Percentiles rank a stretch among this genome's conserved stretches.
phyloP scores from a whole-genome alignment of 2,797 vertebrate genomes.

The Cottoperca gobio region DNA sequence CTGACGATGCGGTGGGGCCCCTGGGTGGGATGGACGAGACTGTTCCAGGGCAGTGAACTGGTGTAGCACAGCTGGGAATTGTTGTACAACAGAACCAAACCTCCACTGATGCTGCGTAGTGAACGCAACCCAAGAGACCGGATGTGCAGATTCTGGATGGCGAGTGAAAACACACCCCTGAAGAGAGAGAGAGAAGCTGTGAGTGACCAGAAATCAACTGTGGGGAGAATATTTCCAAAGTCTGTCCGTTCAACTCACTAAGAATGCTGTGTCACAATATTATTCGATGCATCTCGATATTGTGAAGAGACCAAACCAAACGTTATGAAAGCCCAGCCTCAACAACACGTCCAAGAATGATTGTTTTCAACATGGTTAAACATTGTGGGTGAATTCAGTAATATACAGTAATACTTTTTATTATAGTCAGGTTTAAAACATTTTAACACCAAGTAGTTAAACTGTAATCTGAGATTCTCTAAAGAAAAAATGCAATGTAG shows the following conservation, averaged over 20 bases:
- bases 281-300: not conserved
- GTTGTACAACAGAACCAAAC: slow-evolving; percentile 91
- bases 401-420: not conserved
- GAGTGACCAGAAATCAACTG: not conserved
- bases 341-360: not conserved
- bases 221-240: not conserved
- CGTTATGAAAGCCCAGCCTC: not conserved
- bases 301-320: not conserved
- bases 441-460: not conserved
- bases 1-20: slow-evolving; percentile 85
- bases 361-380: not conserved
- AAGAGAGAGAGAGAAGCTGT: slow-evolving; percentile 6
- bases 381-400: not conserved
- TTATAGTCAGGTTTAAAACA: not conserved
- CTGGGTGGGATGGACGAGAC: slow-evolving; percentile 87
- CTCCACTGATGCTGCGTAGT: slow-evolving; percentile 91
- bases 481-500: not conserved
- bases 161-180: slow-evolving; percentile 94
- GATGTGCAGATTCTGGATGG: slow-evolving; percentile 89
- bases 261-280: not conserved
- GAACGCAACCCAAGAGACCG: slow-evolving; percentile 91
- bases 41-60: slow-evolving; percentile 88
- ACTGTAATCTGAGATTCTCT: not conserved
- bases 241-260: not conserved
- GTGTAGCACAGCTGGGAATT: slow-evolving; percentile 92